Percentiles rank a stretch among this genome's conserved stretches.
Conservation (phyloP, 2,797 vertebrate genomes). For the Neolamprologus multifasciatus region DNA sequence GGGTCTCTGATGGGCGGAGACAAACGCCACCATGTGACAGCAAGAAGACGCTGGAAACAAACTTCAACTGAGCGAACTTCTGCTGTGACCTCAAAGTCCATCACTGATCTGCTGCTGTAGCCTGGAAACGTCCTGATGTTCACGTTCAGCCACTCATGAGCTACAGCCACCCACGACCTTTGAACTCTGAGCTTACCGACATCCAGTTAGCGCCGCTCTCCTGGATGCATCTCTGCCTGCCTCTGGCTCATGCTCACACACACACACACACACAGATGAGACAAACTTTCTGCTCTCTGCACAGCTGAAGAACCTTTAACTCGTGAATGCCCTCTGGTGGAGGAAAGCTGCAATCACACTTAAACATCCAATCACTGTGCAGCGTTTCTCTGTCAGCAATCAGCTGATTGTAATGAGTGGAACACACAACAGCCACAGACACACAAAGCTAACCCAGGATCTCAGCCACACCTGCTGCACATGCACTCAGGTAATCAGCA, state of each 20-base stretch:
- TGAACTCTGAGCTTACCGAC: background rate
- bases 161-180: background rate
- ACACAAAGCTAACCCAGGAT: background rate
- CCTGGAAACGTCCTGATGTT: background rate
- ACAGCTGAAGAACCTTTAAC: background rate
- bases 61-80: background rate
- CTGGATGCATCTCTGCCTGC: background rate
- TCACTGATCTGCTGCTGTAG: background rate
- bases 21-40: background rate
- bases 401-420: constrained; percentile 9
- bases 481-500: background rate
- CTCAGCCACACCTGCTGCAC: background rate
- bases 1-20: background rate
- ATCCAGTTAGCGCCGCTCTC: background rate
- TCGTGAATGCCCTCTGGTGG: background rate
- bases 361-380: background rate
- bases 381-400: background rate
- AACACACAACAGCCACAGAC: background rate
- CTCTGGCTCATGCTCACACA: background rate
- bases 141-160: background rate
- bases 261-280: background rate
- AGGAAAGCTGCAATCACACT: background rate
- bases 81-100: background rate
- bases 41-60: background rate
- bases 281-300: background rate